Evolutionary conservation across 2,113 vertebrate species (phyloP).

Genomic region (Neotoma lepida): DNA sequence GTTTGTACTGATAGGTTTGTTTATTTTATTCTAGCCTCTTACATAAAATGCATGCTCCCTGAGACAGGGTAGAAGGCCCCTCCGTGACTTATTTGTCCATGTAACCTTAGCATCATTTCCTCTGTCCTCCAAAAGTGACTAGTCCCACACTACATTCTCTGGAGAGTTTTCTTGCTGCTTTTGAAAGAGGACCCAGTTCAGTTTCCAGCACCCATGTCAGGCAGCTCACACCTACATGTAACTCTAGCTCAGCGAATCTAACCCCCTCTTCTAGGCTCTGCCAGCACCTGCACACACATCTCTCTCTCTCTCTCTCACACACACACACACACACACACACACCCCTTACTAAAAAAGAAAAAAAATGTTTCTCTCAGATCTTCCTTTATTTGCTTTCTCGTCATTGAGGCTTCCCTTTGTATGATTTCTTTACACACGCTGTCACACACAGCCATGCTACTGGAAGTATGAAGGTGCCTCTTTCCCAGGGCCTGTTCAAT

Average conservation of each 20-base stretch:
- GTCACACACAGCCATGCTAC: neutral
- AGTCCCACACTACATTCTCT: neutral
- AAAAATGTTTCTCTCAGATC: neutral
- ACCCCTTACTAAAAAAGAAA: neutral
- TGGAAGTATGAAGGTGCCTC: neutral
- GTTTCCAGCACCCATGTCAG: neutral
- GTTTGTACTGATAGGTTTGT: conserved; percentile 13
- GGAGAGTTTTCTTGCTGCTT: neutral
- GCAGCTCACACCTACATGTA: neutral
- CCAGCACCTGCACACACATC: neutral
- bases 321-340: too few species aligned
- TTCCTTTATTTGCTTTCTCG: conserved; percentile 18
- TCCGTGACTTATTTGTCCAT: neutral
- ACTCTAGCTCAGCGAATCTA: neutral
- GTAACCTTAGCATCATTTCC: neutral
- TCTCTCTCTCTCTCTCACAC: too few species aligned
- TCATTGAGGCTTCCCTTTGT: conserved; percentile 18
- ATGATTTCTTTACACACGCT: neutral
- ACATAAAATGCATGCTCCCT: neutral
- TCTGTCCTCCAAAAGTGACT: neutral
- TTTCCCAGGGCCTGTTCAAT: neutral
- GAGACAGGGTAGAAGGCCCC: neutral
- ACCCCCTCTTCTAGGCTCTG: neutral
- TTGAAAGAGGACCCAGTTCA: neutral
- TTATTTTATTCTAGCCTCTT: conserved; percentile 4